Base-by-base conservation (phyloP, 2,888 invertebrate genomes). In the Apodemia duryi region DNA sequence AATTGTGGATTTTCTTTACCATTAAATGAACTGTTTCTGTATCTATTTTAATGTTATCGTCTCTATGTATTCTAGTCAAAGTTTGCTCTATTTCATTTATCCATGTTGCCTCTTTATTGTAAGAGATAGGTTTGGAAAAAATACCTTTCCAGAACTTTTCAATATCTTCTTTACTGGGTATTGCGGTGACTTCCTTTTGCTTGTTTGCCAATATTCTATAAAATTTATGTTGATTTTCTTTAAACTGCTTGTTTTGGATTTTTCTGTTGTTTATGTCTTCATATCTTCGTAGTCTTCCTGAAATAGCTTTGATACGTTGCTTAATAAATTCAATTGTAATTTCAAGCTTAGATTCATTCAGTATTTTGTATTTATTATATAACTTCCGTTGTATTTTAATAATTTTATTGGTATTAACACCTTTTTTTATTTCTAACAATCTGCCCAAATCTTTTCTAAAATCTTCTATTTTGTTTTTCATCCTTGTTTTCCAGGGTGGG, bases 121-220 rank as follows among this genome's bases (percentile, higher is more conserved):
- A n/a, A n/a, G n/a, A n/a, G n/a, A n/a, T n/a, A n/a, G n/a, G n/a
- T n/a, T n/a, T n/a, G n/a, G n/a, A n/a, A n/a, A n/a, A n/a, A n/a
- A n/a, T n/a, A n/a, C n/a, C n/a, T n/a, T n/a, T n/a, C 49, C 49
- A 49, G 11, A 49, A 49, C 5, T 10, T n/a, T 49, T 49, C 49
- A 11, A 49, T 43, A 4, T 2, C 2, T n/a, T 49, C 49, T 43
- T 43, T 7, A 43, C 10, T 10, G 49, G 49, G 10, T 11, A 51
- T 57, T 10, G 54, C 29, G 28, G 57, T 67, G 10, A 51, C 46
- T 11, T 41, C 51, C 11, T 64, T 60, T 65, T 65, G 65, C 0
- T 63, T 62, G 21, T 66, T 67, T 61, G 63, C 66, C 69, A 74
- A 63, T 51, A 38, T 62, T 63, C 61, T 65, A 62, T 66, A 60